Base-by-base conservation (phyloP, 2,797 vertebrate genomes). In the Cephalopachus bancanus region DNA sequence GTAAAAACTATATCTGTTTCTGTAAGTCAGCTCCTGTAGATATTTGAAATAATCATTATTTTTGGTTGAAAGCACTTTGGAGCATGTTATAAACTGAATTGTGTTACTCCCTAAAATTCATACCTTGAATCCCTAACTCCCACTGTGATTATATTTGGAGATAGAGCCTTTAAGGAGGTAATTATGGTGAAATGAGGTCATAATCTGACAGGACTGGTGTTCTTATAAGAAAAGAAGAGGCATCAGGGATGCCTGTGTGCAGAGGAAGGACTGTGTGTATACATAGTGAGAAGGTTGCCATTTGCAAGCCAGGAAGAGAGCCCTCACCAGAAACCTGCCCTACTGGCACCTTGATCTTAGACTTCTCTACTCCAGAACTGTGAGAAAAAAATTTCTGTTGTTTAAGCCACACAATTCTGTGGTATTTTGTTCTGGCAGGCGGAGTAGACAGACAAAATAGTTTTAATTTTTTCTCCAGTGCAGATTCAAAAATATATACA, bases 31-130 rank as follows among this genome's bases (percentile, higher is more conserved):
- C 49, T 95, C 20, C 30, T 72, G 60, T 15, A 90, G n/a, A 37
- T 14, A 96, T 69, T 90, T 92, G 30, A 53, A 83, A 83, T 64
- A 14, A 84, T 65, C 37, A 51, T 22, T 65, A 67, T 71, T 95
- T 97, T 95, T 75, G 81, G 24, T 93, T 75, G 74, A 80, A 93
- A 94, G 44, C 51, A 78, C 49, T 37, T 57, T 53, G 22, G n/a
- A 55, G 22, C 9, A 75, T 86, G 59, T 75, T 84, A 79, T 53
- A 15, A 11, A 76, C 19, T 11, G 80, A 80, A 67, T 3, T 64
- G 24, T 51, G 16, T 85, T 75, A 17, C 15, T 24, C 44, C 49
- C 49, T 64, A 44, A 67, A 96, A 71, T 81, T 88, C 89, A 57
- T 55, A 20, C 60, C 7, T 53, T 72, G 83, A 91, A 33, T 15